These are phyloP conservation scores for Lasiommata megera DNA, from an alignment of 2,888 invertebrate species.

Conservation along the genomic window DNA sequence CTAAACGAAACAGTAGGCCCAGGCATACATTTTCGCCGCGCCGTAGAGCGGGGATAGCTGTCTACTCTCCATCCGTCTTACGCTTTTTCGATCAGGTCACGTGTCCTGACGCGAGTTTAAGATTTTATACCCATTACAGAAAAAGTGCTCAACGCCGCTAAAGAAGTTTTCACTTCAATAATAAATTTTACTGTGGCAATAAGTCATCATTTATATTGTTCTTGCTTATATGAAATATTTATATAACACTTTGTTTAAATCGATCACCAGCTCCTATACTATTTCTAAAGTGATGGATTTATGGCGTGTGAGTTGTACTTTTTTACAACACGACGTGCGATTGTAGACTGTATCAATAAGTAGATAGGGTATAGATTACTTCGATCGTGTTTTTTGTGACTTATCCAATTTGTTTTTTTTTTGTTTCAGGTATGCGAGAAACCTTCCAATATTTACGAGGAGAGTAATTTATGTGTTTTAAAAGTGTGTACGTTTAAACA, in stretches of 20 bases:
- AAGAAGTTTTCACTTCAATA: too few relatives aligned
- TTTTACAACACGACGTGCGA: neutral
- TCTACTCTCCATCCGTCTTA: too few relatives aligned
- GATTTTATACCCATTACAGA: too few relatives aligned
- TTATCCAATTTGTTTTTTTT: constrained; percentile 25
- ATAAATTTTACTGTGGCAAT: too few relatives aligned
- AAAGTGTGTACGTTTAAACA: constrained; percentile 9
- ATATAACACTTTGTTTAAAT: neutral
- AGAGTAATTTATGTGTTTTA: constrained; percentile 21
- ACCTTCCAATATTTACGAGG: constrained; percentile 20
- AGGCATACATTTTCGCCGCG: too few relatives aligned
- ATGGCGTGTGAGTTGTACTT: constrained; percentile 31
- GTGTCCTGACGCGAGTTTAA: too few relatives aligned
- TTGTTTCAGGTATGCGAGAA: constrained; percentile 37
- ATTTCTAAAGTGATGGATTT: constrained; percentile 49
- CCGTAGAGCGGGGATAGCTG: too few relatives aligned
- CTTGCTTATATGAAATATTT: too few relatives aligned
- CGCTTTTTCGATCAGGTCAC: too few relatives aligned
- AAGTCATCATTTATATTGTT: too few relatives aligned
- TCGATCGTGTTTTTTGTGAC: neutral
- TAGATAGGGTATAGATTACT: neutral
- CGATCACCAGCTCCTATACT: neutral
- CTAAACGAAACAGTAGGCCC: too few relatives aligned
- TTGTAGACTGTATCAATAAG: neutral
- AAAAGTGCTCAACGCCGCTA: too few relatives aligned